Percentiles rank a stretch among this genome's conserved stretches.
Evolutionary conservation across 2,113 vertebrate species (phyloP).

Genomic region (Esox niger): DNA sequence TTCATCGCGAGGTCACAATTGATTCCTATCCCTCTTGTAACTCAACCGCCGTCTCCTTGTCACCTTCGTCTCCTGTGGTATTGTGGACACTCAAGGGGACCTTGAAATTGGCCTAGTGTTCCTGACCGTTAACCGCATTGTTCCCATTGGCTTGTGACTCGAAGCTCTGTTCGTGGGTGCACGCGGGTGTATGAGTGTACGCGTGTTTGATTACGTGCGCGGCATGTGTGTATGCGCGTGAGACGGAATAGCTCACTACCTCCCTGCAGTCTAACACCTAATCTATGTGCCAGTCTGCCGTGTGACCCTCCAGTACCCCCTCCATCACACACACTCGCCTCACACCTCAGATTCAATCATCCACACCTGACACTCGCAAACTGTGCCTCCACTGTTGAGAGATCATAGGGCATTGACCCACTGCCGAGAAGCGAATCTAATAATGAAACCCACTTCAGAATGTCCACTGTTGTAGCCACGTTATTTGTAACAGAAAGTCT

Average conservation of each 20-base stretch:
- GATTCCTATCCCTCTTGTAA: background rate
- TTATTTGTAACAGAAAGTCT: too few relatives aligned
- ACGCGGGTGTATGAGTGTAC: background rate
- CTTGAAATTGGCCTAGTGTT: conserved; percentile 6
- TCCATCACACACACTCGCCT: conserved; percentile 17
- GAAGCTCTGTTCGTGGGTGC: background rate
- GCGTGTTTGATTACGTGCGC: background rate
- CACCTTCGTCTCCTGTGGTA: background rate
- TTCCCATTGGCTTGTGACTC: background rate
- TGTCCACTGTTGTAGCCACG: too few relatives aligned
- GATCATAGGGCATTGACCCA: too few relatives aligned
- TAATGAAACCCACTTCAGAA: too few relatives aligned
- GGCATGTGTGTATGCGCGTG: background rate
- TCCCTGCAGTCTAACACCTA: conserved; percentile 28
- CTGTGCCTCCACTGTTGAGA: too few relatives aligned
- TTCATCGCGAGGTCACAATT: conserved; percentile 15
- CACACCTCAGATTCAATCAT: background rate
- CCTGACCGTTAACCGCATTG: background rate
- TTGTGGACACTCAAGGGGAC: conserved; percentile 15
- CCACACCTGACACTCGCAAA: background rate
- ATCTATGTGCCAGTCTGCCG: conserved; percentile 27
- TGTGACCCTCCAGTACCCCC: conserved; percentile 18
- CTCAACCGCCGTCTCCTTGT: background rate
- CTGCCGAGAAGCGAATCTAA: too few relatives aligned
- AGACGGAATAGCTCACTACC: background rate